Conservation (phyloP, 2,797 vertebrate genomes). For the Mormyrus hasselquistii region DNA sequence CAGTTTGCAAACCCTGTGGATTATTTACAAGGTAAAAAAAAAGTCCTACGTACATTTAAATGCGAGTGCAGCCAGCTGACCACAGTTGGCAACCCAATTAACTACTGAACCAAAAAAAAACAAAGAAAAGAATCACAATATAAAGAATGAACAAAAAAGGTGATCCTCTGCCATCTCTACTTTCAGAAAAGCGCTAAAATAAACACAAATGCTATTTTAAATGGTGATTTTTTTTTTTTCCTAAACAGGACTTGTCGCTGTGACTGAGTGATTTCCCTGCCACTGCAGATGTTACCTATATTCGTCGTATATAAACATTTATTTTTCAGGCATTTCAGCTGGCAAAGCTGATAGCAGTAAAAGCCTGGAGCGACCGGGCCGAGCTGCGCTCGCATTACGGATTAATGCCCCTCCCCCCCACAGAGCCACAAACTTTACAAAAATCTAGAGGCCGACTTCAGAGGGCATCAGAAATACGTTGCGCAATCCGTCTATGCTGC, state of each 20-base stretch:
- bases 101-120: background rate
- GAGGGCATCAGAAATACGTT: background rate
- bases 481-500: background rate
- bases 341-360: background rate
- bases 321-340: background rate
- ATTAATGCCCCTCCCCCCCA: background rate
- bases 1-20: background rate
- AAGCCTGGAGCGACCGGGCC: background rate
- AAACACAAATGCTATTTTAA: background rate
- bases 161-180: background rate
- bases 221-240: background rate
- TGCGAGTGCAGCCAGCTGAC: background rate
- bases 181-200: background rate
- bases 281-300: background rate
- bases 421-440: background rate
- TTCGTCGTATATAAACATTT: background rate
- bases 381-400: background rate
- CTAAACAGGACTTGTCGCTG: background rate
- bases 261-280: background rate
- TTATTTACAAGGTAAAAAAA: no score
- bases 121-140: background rate
- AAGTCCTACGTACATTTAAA: no score
- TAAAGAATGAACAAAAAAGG: background rate
- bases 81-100: background rate
- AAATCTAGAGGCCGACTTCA: background rate